Percentiles rank a stretch among this genome's conserved stretches.
phyloP scores from a whole-genome alignment of 1,140 invertebrate species.

The Musca vetustissima region DNA sequence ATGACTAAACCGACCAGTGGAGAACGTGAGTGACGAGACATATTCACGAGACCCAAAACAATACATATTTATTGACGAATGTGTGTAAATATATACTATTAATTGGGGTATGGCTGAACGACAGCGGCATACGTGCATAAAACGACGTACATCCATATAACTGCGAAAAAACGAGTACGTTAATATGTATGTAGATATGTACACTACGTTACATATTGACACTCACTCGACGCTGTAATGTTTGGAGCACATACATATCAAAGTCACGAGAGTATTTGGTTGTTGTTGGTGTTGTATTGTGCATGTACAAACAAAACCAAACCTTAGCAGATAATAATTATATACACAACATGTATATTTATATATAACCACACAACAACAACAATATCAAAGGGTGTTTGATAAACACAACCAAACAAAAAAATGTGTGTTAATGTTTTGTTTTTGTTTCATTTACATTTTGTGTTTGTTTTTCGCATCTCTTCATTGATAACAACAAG shows the following conservation, averaged over 20 bases:
- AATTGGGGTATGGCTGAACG: too few relatives aligned
- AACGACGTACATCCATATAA: conserved; percentile 27
- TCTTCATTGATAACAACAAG: background rate
- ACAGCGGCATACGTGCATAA: conserved; percentile 28
- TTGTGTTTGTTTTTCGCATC: conserved; percentile 18
- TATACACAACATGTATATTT: background rate
- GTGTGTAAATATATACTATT: too few relatives aligned
- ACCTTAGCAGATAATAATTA: background rate
- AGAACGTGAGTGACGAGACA: too few relatives aligned
- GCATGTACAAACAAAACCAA: background rate
- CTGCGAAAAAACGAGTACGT: conserved; percentile 9
- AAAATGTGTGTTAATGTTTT: background rate
- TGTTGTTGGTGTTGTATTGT: background rate
- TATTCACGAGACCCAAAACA: too few relatives aligned
- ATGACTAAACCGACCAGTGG: too few relatives aligned
- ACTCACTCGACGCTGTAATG: background rate
- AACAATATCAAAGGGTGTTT: background rate
- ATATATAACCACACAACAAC: background rate
- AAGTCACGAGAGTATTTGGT: background rate
- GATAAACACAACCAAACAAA: too few relatives aligned
- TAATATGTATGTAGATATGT: background rate
- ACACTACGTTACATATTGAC: background rate
- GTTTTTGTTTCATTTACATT: conserved; percentile 8
- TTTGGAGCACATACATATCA: too few relatives aligned
- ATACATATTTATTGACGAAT: too few relatives aligned